phyloP scores from a whole-genome alignment of 2,888 invertebrate genomes.

The Drosophila neoperkinsi region DNA sequence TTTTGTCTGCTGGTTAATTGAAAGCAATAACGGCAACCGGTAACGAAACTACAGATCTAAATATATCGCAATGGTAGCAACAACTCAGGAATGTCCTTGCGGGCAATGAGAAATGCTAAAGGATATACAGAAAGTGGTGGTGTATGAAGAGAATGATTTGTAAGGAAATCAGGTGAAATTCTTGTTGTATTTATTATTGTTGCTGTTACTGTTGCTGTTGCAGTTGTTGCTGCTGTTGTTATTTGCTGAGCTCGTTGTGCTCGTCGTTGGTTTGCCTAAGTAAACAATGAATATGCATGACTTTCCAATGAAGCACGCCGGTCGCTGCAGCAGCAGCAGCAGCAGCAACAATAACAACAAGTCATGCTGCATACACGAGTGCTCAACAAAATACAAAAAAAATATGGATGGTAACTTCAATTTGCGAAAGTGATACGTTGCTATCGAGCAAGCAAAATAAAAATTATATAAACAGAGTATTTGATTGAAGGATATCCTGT shows the following conservation, averaged over 20 bases:
- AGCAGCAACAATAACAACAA: slow-evolving; percentile 28
- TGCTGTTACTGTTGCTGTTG: slow-evolving; percentile 7
- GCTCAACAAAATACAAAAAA: slow-evolving; percentile 17
- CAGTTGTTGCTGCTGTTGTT: slow-evolving; percentile 17
- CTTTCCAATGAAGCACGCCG: slow-evolving; percentile 64
- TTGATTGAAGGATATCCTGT: background rate
- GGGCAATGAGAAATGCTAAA: slow-evolving; percentile 1
- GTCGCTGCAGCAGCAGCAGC: slow-evolving; percentile 42
- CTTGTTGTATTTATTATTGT: slow-evolving; percentile 35
- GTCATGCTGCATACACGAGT: slow-evolving; percentile 39
- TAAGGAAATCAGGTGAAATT: slow-evolving; percentile 73
- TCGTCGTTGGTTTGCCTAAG: slow-evolving; percentile 54
- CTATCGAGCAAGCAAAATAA: slow-evolving; percentile 34
- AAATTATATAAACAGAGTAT: background rate
- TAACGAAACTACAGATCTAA: slow-evolving; percentile 41
- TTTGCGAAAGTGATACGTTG: slow-evolving; percentile 79
- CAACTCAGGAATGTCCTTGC: slow-evolving; percentile 31
- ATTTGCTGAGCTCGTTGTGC: slow-evolving; percentile 39
- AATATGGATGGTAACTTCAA: slow-evolving; percentile 62
- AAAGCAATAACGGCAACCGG: slow-evolving; percentile 59
- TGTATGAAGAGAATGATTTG: slow-evolving; percentile 5
- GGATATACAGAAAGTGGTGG: background rate
- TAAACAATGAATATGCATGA: slow-evolving; percentile 82
- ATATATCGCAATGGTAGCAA: slow-evolving; percentile 46
- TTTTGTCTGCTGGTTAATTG: slow-evolving; percentile 61